Conservation (phyloP, 2,113 vertebrate genomes). For the Ailuropoda melanoleuca region DNA sequence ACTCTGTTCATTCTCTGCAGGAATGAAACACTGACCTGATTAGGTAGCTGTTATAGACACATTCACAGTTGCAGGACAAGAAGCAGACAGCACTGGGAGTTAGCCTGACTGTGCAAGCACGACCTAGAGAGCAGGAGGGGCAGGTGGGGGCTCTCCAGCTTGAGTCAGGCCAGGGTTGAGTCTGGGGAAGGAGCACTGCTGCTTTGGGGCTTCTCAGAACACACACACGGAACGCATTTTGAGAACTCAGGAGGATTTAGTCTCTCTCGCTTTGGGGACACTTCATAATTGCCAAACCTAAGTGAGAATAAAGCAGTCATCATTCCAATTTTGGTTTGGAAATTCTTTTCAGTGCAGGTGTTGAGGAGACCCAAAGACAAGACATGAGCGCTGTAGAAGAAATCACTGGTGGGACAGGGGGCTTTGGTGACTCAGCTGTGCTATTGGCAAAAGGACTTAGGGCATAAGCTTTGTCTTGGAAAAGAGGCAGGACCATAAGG, state of each 20-base stretch:
- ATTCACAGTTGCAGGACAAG: background rate
- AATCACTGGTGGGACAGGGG: background rate
- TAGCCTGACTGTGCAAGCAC: background rate
- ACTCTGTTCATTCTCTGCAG: background rate
- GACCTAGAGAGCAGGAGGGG: background rate
- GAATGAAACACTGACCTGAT: background rate
- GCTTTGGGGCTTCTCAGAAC: background rate
- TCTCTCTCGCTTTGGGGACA: background rate
- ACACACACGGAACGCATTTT: background rate
- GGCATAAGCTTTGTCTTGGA: background rate
- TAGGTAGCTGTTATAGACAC: background rate
- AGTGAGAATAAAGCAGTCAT: background rate
- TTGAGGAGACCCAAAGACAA: background rate
- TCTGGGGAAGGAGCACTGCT: background rate
- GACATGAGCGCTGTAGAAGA: background rate
- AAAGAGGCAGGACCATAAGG: background rate
- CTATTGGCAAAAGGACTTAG: background rate
- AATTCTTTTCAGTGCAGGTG: background rate
- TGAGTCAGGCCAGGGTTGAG: background rate
- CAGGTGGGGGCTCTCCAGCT: background rate
- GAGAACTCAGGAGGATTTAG: background rate
- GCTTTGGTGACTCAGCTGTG: background rate
- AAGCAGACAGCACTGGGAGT: background rate
- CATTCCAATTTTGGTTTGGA: background rate
- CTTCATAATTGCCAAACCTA: background rate